phyloP scores from a whole-genome alignment of 2,888 invertebrate genomes.

The Drosophila mayaguana region DNA sequence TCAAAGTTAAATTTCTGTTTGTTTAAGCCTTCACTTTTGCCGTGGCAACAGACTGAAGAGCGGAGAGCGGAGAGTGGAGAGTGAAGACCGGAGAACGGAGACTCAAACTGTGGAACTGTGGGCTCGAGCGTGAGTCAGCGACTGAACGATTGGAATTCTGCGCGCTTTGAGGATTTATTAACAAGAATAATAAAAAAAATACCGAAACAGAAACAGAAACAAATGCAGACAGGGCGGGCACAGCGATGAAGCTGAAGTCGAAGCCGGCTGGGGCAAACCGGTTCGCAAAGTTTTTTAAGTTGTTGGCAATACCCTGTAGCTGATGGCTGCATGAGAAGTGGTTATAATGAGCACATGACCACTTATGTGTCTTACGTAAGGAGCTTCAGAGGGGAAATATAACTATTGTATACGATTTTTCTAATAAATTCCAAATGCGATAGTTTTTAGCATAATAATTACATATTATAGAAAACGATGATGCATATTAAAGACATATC shows the following conservation, averaged over 20 bases:
- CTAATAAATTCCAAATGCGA: too few relatives aligned
- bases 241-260: conserved; percentile 1
- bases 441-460: too few relatives aligned
- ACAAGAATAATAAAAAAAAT: conserved; percentile 76
- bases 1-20: conserved; percentile 62
- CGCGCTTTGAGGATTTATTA: conserved; percentile 81
- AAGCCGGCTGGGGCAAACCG: conserved; percentile 52
- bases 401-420: background rate
- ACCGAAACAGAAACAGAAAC: conserved; percentile 50
- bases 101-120: conserved; percentile 44
- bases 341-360: background rate
- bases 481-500: too few relatives aligned
- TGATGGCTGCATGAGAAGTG: background rate
- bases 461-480: too few relatives aligned
- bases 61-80: conserved; percentile 12
- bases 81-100: conserved; percentile 32
- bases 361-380: background rate
- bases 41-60: conserved; percentile 19
- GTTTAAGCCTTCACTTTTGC: conserved; percentile 74
- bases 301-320: conserved; percentile 39
- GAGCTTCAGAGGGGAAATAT: too few relatives aligned
- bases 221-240: conserved; percentile 38
- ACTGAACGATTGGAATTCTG: conserved; percentile 74
- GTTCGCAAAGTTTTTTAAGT: conserved; percentile 43
- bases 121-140: conserved; percentile 66